Evolutionary conservation across 2,113 vertebrate genomes (phyloP), one percentile per base, ranked within the genome.

Genomic region (Cercopithecus mona): DNA sequence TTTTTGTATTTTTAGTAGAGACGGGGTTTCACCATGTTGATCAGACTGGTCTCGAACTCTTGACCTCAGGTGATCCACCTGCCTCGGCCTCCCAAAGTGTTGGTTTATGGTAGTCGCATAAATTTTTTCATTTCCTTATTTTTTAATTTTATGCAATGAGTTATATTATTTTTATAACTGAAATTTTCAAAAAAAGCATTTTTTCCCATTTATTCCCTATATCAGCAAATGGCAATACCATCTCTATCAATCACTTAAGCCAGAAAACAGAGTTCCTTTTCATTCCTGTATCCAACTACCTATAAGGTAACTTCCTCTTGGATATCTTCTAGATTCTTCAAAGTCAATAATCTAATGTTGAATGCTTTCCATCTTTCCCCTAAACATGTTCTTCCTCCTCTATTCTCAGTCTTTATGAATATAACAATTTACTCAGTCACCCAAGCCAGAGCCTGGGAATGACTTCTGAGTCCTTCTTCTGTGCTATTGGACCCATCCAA

Each of bases 141-240:
- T 85, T 80, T 92, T 2, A 68, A 25, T 79, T 96, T 87, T 73
- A 92, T 86, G 32, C 80, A 43, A 61, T 79, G 17, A 25, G 8
- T 93, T 88, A 93, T 90, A 52, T 79, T 84, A 57, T 64, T 87
- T 86, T 87, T 94, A 61, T 76, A 92, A 78, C 27, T 70, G 23
- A 94, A 78, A 59, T 38, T 79, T 90, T 40, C 61, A 43, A 94
- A 59, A 79, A 79, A 68, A 94, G 27, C 1, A 6, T 38, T 79
- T 59, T 59, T 72, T 90, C 89, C 61, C 80, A n/a, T 13, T 78
- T 94, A 61, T 96, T 88, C 6, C 43, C 52, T 45, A n/a, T 83
- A 92, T 43, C 38, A 89, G 43, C 61, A 85, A 94, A 92, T 89
- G 52, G 18, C 10, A 89, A 40, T 61, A 50, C 59, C 22, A n/a